These are phyloP conservation scores for Oryzias celebensis DNA, from an alignment of 2,113 vertebrate genomes.

Conservation along the genomic window DNA sequence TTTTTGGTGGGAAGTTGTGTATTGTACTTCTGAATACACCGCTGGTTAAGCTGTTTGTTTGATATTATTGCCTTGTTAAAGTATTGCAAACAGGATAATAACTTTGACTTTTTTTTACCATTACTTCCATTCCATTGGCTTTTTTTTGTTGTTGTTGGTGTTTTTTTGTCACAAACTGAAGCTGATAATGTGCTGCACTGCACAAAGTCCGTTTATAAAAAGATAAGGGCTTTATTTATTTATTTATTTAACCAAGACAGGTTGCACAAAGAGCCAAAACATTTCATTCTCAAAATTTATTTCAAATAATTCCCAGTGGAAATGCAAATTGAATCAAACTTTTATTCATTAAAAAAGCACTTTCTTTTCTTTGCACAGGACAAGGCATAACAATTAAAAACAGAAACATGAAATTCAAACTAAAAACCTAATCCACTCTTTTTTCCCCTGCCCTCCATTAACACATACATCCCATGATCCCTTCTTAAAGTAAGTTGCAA, in stretches of 20 bases:
- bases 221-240: neutral
- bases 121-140: neutral
- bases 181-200: neutral
- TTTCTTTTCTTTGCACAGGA: too few relatives aligned
- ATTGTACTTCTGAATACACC: constrained; percentile 32
- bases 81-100: constrained; percentile 24
- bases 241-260: neutral
- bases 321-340: too few relatives aligned
- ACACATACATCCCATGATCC: too few relatives aligned
- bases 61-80: constrained; percentile 49
- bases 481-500: too few relatives aligned
- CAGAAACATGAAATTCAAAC: too few relatives aligned
- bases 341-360: too few relatives aligned
- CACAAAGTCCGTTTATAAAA: constrained; percentile 1
- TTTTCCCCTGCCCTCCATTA: too few relatives aligned
- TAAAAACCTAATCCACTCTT: too few relatives aligned
- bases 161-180: constrained; percentile 2
- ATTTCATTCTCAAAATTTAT: constrained; percentile 16
- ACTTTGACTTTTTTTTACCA: constrained; percentile 12
- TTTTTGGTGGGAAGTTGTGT: constrained; percentile 40
- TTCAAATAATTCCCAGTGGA: neutral
- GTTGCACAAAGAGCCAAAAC: neutral
- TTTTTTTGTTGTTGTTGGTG: neutral
- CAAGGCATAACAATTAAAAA: too few relatives aligned
- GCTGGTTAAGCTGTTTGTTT: constrained; percentile 46